Conservation (phyloP, 2,113 vertebrate genomes). For the Rhynchopsitta pachyrhyncha region DNA sequence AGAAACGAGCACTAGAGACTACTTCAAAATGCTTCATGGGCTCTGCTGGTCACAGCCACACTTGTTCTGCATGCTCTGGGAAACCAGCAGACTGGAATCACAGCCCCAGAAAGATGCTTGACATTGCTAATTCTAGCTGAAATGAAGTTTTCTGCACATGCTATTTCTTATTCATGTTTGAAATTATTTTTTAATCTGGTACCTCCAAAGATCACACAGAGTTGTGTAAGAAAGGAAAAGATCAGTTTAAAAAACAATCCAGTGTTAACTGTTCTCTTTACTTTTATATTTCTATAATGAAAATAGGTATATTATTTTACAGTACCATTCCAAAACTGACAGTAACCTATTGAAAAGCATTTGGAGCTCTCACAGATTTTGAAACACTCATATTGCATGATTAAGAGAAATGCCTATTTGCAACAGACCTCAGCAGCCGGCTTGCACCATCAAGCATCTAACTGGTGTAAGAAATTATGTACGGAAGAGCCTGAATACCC, state of each 20-base stretch:
- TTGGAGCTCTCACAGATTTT: neutral
- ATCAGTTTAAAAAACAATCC: neutral
- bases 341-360: neutral
- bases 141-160: neutral
- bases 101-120: neutral
- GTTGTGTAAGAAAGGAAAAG: neutral
- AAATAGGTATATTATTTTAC: neutral
- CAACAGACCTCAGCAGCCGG: neutral
- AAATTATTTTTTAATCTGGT: slow-evolving; percentile 24
- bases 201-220: neutral
- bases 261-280: neutral
- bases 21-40: neutral
- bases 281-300: neutral
- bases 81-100: neutral
- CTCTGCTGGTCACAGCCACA: neutral
- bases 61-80: neutral
- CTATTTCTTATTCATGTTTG: slow-evolving; percentile 17
- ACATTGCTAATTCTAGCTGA: neutral
- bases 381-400: neutral
- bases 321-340: neutral
- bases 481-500: neutral
- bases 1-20: neutral
- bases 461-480: accelerated
- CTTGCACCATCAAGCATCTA: neutral
- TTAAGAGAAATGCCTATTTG: neutral